Base-by-base conservation (phyloP, 2,797 vertebrate genomes). In the Agapornis canus region DNA sequence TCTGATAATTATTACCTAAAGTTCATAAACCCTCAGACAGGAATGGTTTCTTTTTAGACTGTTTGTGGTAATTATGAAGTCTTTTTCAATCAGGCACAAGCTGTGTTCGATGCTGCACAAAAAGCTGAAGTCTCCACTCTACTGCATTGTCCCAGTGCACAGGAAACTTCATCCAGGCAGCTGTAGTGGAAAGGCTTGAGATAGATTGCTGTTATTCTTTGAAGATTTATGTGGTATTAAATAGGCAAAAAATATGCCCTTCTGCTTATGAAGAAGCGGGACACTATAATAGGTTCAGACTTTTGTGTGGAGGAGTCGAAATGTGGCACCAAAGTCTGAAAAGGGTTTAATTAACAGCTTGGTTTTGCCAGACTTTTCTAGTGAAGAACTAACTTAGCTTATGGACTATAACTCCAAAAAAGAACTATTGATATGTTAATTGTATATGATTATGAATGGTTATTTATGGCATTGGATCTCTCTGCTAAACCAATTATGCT, bases 341-440 rank as follows among this genome's bases (percentile, higher is more conserved):
- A 96, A 96, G 94, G 92, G 51, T 94, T 96, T 97, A 97, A 97
- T 97, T 96, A 97, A 96, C 94, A 95, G 94, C 85, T 97, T 96
- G 95, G 90, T 94, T 95, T 96, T 97, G 97, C 96, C 97, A 97
- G 95, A 95, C 89, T 97, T 95, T 91, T 92, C 75, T 78, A 95
- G 85, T 94, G 85, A 95, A 95, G 92, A 95, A 91, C 92, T 96
- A 95, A 96, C 96, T 97, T 97, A 96, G 96, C 96, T 96, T 97
- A 96, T 96, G 93, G 94, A 92, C 95, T 96, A 72, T 94, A 97
- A 96, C 95, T 96, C 96, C 40, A 96, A 97, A 97, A 97, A 96
- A 90, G 95, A 94, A 95, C 97, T 97, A 97, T 97, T 97, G 97
- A 97, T 97, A 97, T 97, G 97, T 96, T 97, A 97, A 97, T 97